Evolutionary conservation across 2,113 vertebrate genomes (phyloP).

Genomic region (Lagopus leucura): DNA sequence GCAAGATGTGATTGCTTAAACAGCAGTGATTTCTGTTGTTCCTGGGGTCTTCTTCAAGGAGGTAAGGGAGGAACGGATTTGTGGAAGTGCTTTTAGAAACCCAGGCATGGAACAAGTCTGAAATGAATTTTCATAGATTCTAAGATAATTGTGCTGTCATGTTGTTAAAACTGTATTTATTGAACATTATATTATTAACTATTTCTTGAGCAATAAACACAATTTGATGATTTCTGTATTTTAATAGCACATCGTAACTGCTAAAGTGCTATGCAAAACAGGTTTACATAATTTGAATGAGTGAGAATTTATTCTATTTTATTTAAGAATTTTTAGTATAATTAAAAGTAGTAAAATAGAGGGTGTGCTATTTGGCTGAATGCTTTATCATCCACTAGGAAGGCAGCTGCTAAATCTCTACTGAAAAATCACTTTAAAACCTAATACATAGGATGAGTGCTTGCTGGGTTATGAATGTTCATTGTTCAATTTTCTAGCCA

Average conservation of each 20-base stretch:
- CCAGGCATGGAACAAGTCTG: neutral
- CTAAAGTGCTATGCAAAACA: neutral
- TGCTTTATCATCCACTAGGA: neutral
- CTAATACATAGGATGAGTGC: neutral
- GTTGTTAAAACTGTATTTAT: neutral
- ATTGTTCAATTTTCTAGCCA: neutral
- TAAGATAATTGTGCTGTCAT: neutral
- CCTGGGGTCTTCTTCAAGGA: neutral
- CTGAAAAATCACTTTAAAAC: conserved; percentile 5
- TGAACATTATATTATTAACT: neutral
- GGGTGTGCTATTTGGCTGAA: neutral
- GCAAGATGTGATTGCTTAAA: neutral
- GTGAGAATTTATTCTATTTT: neutral
- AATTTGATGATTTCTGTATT: neutral
- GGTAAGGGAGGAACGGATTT: neutral
- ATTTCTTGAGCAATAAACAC: neutral
- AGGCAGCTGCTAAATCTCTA: neutral
- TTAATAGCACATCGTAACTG: neutral
- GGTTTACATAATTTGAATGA: neutral
- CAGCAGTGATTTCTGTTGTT: neutral
- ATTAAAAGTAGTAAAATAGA: neutral
- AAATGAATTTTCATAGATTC: neutral
- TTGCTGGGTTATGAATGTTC: neutral
- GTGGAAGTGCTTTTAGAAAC: neutral
- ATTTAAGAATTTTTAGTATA: neutral